These are phyloP conservation scores for Dysmachus trigonus DNA, from an alignment of 2,888 invertebrate species.

Conservation along the genomic window DNA sequence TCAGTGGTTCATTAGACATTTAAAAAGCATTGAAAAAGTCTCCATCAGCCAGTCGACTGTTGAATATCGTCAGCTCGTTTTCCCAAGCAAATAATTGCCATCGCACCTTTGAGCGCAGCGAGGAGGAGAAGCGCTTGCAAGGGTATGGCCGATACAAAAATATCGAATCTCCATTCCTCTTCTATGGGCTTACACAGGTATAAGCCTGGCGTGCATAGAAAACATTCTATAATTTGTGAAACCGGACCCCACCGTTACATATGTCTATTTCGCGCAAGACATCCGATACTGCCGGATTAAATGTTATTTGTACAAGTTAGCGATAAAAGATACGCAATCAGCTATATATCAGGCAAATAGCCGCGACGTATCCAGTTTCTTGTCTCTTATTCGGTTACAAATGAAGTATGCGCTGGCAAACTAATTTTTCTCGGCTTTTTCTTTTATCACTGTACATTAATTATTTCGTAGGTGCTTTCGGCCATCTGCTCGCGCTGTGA, in stretches of 20 bases:
- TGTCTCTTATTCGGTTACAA: constrained; percentile 43
- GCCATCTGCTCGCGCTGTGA: neutral
- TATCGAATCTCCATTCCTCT: constrained; percentile 36
- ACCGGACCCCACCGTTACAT: constrained; percentile 48
- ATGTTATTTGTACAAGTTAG: constrained; percentile 49
- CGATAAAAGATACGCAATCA: constrained; percentile 50
- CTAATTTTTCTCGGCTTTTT: constrained; percentile 26
- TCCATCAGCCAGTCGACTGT: constrained; percentile 47
- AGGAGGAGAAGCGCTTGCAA: neutral
- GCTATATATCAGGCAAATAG: constrained; percentile 49
- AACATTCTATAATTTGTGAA: constrained; percentile 45
- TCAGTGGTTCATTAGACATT: constrained; percentile 48
- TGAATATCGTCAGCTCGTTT: constrained; percentile 27
- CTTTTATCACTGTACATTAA: constrained; percentile 4
- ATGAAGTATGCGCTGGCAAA: constrained; percentile 35
- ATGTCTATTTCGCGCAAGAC: constrained; percentile 50
- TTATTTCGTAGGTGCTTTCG: neutral
- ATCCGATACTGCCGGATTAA: constrained; percentile 48
- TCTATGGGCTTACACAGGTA: constrained; percentile 27
- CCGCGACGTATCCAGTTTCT: constrained; percentile 41
- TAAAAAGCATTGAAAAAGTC: constrained; percentile 48
- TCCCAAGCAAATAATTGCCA: constrained; percentile 44
- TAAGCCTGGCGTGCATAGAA: constrained; percentile 12
- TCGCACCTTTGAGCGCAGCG: constrained; percentile 30
- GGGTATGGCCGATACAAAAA: constrained; percentile 36